Percentiles rank a stretch among this genome's conserved stretches.
Conservation (phyloP, 2,888 invertebrate genomes). For the Liopterus haemorrhoidalis region DNA sequence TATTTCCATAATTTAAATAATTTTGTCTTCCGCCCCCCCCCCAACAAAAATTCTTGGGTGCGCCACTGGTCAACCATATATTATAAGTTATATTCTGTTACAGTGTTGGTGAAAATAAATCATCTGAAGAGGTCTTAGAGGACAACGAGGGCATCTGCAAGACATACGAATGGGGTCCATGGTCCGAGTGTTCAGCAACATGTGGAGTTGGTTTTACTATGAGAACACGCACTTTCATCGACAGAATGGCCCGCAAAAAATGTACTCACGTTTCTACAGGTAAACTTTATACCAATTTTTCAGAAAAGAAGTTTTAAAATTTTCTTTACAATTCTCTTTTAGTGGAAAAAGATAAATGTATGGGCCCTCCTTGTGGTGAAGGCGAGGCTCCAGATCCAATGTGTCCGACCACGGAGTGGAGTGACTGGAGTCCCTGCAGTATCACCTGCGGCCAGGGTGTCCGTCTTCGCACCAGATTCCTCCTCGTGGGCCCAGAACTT, state of each 20-base stretch:
- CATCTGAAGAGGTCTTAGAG: constrained; percentile 32
- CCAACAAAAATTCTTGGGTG: too few relatives aligned
- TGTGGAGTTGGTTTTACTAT: constrained; percentile 77
- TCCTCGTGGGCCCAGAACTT: constrained; percentile 59
- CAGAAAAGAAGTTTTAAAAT: too few relatives aligned
- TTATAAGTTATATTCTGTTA: too few relatives aligned
- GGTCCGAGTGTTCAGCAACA: constrained; percentile 82
- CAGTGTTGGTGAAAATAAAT: too few relatives aligned
- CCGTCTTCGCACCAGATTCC: constrained; percentile 63
- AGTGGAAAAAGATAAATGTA: constrained; percentile 77
- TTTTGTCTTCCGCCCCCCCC: too few relatives aligned
- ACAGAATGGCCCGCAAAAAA: constrained; percentile 72
- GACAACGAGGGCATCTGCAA: constrained; percentile 53
- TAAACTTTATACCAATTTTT: constrained; percentile 34
- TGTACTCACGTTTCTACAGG: constrained; percentile 68
- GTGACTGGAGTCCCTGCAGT: constrained; percentile 88
- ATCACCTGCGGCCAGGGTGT: constrained; percentile 82
- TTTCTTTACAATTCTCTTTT: constrained; percentile 23
- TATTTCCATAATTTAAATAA: too few relatives aligned
- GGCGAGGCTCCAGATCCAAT: constrained; percentile 54
- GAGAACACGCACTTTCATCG: constrained; percentile 65
- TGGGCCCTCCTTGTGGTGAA: constrained; percentile 62
- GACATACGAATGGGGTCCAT: constrained; percentile 67
- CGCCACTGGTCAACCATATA: too few relatives aligned
- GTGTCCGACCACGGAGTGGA: constrained; percentile 82